Base-by-base conservation (phyloP, 2,113 vertebrate species). In the Archilochus colubris region DNA sequence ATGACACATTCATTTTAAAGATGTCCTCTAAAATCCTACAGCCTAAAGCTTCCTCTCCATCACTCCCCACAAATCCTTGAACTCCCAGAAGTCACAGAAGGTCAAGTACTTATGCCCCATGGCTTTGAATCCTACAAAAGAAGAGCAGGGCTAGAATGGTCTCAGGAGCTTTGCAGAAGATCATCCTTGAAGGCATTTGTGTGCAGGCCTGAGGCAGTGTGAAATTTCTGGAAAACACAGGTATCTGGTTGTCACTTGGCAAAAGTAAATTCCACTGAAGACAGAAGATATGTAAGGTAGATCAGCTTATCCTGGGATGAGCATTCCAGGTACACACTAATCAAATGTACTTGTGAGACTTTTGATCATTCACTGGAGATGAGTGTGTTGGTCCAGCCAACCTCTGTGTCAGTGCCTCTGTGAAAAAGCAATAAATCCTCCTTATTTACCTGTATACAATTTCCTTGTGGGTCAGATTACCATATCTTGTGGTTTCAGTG, bases 41-140 rank as follows among this genome's bases (percentile, higher is more conserved):
- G 38, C 43, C 66, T 54, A 87, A 78, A 95, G 16, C 57, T 64
- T 75, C 64, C 30, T 84, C 27, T 38, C 38, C 58, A 40, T 67
- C 62, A 86, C 31, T 79, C 28, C n/a, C 40, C 13, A 40, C n/a
- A 82, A 89, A 82, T 73, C 50, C 46, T 54, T 54, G 54, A n/a
- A 63, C 50, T 91, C 40, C 31, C 66, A 81, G 53, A 91, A 84
- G 70, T 61, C 70, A 22, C 46, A 82, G 22, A 66, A 89, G 88
- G 88, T 91, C 79, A 95, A 94, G 82, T 93, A 58, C 46, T 46
- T 63, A 46, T 38, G 25, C 19, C 61, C 55, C 57, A 36, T 67
- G 57, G 51, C 28, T 88, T 95, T 94, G 89, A 86, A 89, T 91
- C 75, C 79, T 72, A 70, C 57, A 74, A 67, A 85, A 83, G 85